Conservation (phyloP, 2,888 invertebrate species). For the Agriopis aurantiaria region DNA sequence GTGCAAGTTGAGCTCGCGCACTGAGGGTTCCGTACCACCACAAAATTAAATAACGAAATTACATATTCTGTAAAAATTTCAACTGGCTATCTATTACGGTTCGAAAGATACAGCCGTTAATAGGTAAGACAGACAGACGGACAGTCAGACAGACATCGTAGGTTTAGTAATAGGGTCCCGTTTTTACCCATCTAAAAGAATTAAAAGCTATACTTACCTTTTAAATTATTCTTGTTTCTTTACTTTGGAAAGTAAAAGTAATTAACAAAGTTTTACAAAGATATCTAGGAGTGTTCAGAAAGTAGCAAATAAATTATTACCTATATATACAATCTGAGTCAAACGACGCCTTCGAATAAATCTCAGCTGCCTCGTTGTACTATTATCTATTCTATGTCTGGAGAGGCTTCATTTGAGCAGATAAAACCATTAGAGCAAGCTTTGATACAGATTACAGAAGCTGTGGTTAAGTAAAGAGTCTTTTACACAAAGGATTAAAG, state of each 20-base stretch:
- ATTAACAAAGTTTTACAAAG: conserved; percentile 5
- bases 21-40: too few relatives aligned
- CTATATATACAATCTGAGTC: conserved; percentile 26
- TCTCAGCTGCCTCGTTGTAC: conserved; percentile 20
- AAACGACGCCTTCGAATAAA: conserved; percentile 38
- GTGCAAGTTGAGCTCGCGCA: too few relatives aligned
- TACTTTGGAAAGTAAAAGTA: not conserved
- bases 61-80: too few relatives aligned
- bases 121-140: too few relatives aligned
- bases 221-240: too few relatives aligned
- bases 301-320: conserved; percentile 33
- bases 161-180: too few relatives aligned
- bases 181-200: too few relatives aligned
- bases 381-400: conserved; percentile 14
- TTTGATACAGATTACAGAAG: conserved; percentile 29
- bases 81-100: too few relatives aligned
- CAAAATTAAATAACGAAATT: too few relatives aligned
- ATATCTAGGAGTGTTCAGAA: not conserved
- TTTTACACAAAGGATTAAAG: conserved; percentile 18
- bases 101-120: too few relatives aligned
- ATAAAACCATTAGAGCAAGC: conserved; percentile 40
- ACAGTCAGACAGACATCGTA: too few relatives aligned
- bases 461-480: conserved; percentile 15
- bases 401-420: conserved; percentile 38
- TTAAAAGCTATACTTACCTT: too few relatives aligned